A percentile compares a stretch with the other conserved stretches of the same genome.
These are phyloP conservation scores for Agrochola lychnidis DNA, from an alignment of 2,888 invertebrate species.

Conservation along the genomic window DNA sequence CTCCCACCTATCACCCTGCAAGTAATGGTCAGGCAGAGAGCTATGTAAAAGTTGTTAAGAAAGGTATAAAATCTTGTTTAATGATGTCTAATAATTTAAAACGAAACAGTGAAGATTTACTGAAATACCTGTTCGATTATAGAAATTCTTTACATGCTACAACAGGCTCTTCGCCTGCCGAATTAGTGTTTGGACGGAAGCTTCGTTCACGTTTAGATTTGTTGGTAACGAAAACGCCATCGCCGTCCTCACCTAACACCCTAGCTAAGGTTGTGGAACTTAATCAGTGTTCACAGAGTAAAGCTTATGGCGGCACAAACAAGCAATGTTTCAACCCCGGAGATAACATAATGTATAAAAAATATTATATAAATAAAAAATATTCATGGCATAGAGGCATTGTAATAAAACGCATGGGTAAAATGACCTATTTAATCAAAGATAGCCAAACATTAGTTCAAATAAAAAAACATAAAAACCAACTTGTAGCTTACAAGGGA, in stretches of 20 bases:
- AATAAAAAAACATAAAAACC: no score
- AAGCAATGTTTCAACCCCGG: neutral
- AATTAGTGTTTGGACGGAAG: neutral
- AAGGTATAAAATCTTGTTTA: no score
- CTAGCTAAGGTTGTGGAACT: neutral
- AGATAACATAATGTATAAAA: conserved; percentile 1
- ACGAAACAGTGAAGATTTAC: no score
- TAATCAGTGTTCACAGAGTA: neutral
- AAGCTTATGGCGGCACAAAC: neutral
- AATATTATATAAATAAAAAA: neutral
- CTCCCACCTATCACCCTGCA: no score
- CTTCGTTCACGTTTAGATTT: neutral
- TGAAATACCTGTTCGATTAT: no score
- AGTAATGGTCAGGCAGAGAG: no score
- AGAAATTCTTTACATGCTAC: neutral
- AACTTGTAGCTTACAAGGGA: no score
- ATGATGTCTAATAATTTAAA: no score
- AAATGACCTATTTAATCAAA: neutral
- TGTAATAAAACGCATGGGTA: neutral
- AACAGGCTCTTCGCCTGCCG: neutral
- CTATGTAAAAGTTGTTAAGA: no score
- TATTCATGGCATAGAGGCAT: neutral
- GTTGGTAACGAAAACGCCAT: neutral
- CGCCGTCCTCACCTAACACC: neutral
- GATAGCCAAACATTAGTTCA: neutral